Conservation (phyloP, 1,140 invertebrate species). For the Hermetia illucens region DNA sequence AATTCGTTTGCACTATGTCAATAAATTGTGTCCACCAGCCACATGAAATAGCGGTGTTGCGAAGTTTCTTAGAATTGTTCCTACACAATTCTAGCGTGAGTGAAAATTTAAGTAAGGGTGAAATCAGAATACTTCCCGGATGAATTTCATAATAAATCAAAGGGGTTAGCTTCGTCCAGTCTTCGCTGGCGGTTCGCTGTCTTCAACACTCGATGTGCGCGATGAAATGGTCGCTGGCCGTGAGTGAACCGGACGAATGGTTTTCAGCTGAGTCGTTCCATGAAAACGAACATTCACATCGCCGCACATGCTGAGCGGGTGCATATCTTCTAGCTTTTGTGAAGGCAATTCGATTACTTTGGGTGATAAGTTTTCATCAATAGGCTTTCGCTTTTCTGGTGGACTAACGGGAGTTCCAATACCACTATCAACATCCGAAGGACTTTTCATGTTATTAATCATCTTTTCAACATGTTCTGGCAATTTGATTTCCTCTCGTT, state of each 20-base stretch:
- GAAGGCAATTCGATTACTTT: background rate
- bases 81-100: too few species aligned
- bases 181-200: constrained; percentile 1
- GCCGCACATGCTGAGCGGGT: constrained; percentile 40
- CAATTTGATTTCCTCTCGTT: constrained; percentile 29
- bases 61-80: too few species aligned
- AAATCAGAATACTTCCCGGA: constrained; percentile 14
- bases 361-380: background rate
- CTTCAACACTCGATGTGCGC: background rate
- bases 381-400: constrained; percentile 14
- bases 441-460: constrained; percentile 21
- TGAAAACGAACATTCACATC: constrained; percentile 51
- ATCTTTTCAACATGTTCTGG: constrained; percentile 34
- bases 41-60: too few species aligned
- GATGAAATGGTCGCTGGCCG: background rate
- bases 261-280: constrained; percentile 48
- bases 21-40: too few species aligned
- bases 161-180: constrained; percentile 25
- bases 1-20: too few species aligned
- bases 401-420: constrained; percentile 35
- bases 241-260: constrained; percentile 20
- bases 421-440: constrained; percentile 35
- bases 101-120: too few species aligned
- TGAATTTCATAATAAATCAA: constrained; percentile 26
- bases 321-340: constrained; percentile 17